phyloP scores from a whole-genome alignment of 2,797 vertebrate genomes.

The Clarias pachynema region DNA sequence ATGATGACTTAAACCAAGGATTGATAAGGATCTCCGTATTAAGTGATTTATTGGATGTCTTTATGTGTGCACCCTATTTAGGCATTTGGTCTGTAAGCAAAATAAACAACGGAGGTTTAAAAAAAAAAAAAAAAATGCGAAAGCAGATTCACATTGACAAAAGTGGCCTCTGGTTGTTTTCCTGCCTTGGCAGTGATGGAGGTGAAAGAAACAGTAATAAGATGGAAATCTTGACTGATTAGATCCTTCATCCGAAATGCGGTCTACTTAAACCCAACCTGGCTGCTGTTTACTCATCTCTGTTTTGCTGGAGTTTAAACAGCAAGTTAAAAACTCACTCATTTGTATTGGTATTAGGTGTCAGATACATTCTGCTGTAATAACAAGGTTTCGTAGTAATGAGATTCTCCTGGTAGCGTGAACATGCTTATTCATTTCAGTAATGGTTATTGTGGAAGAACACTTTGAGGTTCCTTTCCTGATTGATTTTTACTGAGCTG shows the following conservation, averaged over 20 bases:
- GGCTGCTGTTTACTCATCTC: constrained; percentile 13
- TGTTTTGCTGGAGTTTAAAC: neutral
- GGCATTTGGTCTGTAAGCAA: constrained; percentile 47
- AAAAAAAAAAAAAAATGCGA: constrained; percentile 17
- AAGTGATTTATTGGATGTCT: constrained; percentile 59
- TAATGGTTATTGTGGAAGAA: neutral
- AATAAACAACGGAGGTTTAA: constrained; percentile 62
- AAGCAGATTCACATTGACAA: constrained; percentile 60
- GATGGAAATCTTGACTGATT: constrained; percentile 65
- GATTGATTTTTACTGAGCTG: neutral
- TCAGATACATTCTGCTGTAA: neutral
- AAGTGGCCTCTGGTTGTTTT: constrained; percentile 66
- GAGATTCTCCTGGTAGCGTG: neutral
- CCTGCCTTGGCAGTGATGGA: constrained; percentile 62
- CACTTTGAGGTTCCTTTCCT: neutral
- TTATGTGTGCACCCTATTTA: constrained; percentile 47
- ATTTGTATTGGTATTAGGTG: neutral
- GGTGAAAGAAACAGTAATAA: constrained; percentile 71
- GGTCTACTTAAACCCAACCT: constrained; percentile 54
- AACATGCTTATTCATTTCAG: neutral
- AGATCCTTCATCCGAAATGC: constrained; percentile 65
- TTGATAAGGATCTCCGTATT: constrained; percentile 53
- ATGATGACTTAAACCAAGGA: constrained; percentile 51
- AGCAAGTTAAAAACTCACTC: neutral
- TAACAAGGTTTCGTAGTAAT: neutral